Base-by-base conservation (phyloP, 2,888 invertebrate species). In the Platerodrilus igneus region DNA sequence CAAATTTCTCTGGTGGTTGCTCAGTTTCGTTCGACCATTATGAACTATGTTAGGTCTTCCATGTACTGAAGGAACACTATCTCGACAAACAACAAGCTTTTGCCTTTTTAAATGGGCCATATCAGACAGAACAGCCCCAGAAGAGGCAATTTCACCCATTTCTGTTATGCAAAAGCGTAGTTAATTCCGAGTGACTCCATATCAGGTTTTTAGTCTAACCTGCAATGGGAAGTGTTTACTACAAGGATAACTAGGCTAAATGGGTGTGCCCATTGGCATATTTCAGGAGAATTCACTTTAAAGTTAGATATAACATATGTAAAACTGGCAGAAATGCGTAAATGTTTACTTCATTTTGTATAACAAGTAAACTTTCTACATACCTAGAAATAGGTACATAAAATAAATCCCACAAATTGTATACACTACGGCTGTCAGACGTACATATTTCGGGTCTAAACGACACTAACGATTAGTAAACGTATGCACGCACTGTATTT, bases 1-100 rank as follows among this genome's bases (percentile, higher is more conserved):
- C 62, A 89, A 79, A 71, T 91, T 90, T 66, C 90, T 79, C 70
- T 90, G 90, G 71, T 91, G 90, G 53, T 75, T 78, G 56, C 75
- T 75, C 53, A 78, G 66, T 59, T 76, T 68, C 45, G 71, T 72
- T 57, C 74, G 72, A 47, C 63, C 64, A 55, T 66, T 70, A 48
- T 68, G 62, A 32, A 67, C 56, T 47, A 67, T 62, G 52, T 67
- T 71, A 45, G 74, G 70, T 47, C 74, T 69, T 48, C 76, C 77
- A 56, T 78, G 77, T 23, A 78, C 77, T 39, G 76, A 73, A 50
- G 78, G 77, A 56, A 77, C 73, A 31, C 42, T 54, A 27, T 45
- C 45, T 13, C 45, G 32, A 31, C 45, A 45, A 37, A 54, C 52
- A 32, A 54, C 56, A 34, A 63, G 49, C 50, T 63, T 69, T 58